Base-by-base conservation (phyloP, 2,888 invertebrate genomes). In the Luperina testacea region DNA sequence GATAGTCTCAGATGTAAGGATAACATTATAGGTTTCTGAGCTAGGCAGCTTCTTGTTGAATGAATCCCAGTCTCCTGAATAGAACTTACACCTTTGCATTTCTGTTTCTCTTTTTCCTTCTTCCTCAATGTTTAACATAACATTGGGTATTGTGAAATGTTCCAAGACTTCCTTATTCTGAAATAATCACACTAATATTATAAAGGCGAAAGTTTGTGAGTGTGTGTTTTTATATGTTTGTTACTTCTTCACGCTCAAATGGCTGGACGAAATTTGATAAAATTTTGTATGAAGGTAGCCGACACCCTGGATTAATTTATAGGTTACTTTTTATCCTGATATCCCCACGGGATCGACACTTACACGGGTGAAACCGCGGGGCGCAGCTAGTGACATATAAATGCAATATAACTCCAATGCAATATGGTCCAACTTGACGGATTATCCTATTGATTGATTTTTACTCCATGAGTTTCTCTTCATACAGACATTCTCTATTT, bases 1-100 rank as follows among this genome's bases (percentile, higher is more conserved):
- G 92, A 99, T 99, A 0, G 99, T 99, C 96, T 99, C 99, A 27
- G 99, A 98, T 13, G 99, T 98, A 27, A 99, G 96, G 90, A 99
- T 99, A 9, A 98, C 91, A 93, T 99, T 99, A 96, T 98, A 99
- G 87, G 97, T 24, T 71, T 91, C 97, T 78, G 91, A 90, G 75
- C 94, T 88, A 70, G 94, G 89, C 38, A 96, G 91, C 70, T 94
- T 90, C 11, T 94, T 89, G 72, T 95, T 93, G 87, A 98, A 98
- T 68, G 97, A 97, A 57, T 92, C 93, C 99, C 99, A 99, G 91
- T 98, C 98, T 1, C 98, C 98, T 77, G 98, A 97, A 91, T 96
- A 98, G 93, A 98, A 98, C 90, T 95, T 96, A 89, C 97, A 97
- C 84, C 92, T 94, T 64, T 90, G 88, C 77, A 95, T 92, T 80